These are phyloP conservation scores for Cheilosia soror DNA, from an alignment of 2,888 invertebrate species.

Conservation along the genomic window DNA sequence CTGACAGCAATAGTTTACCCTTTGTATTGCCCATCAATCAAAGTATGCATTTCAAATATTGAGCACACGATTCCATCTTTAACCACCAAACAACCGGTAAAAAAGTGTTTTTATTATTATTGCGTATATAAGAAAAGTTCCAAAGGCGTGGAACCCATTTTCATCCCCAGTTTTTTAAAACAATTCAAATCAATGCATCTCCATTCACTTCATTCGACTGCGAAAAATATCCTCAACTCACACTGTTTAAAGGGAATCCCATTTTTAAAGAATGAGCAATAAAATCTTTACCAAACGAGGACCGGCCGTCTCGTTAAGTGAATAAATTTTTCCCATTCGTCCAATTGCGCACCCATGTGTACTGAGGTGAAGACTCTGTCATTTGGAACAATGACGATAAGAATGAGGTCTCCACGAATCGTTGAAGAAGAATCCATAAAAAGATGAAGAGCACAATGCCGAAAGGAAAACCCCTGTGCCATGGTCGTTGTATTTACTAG, in stretches of 20 bases:
- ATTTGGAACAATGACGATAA: constrained; percentile 75
- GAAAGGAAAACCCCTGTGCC: constrained; percentile 39
- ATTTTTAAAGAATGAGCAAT: constrained; percentile 54
- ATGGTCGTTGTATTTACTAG: constrained; percentile 50
- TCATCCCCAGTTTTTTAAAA: neutral
- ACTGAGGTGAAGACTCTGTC: constrained; percentile 76
- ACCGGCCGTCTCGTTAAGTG: constrained; percentile 56
- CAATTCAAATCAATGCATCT: constrained; percentile 13
- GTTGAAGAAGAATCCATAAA: constrained; percentile 62
- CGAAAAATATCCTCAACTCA: neutral
- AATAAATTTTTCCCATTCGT: constrained; percentile 65
- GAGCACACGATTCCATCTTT: too few relatives aligned
- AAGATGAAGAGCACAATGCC: constrained; percentile 67
- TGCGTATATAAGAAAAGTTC: too few relatives aligned
- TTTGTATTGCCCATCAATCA: too few relatives aligned
- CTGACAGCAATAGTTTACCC: too few relatives aligned
- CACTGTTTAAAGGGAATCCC: constrained; percentile 4
- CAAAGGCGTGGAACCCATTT: neutral
- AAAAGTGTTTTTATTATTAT: too few relatives aligned
- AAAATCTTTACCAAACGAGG: constrained; percentile 45
- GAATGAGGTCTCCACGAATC: constrained; percentile 53
- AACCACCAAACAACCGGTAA: too few relatives aligned
- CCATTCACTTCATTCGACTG: constrained; percentile 15
- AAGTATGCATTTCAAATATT: too few relatives aligned
- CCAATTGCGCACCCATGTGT: constrained; percentile 75